phyloP scores from a whole-genome alignment of 2,797 vertebrate genomes.

The Buphagus erythrorhynchus region DNA sequence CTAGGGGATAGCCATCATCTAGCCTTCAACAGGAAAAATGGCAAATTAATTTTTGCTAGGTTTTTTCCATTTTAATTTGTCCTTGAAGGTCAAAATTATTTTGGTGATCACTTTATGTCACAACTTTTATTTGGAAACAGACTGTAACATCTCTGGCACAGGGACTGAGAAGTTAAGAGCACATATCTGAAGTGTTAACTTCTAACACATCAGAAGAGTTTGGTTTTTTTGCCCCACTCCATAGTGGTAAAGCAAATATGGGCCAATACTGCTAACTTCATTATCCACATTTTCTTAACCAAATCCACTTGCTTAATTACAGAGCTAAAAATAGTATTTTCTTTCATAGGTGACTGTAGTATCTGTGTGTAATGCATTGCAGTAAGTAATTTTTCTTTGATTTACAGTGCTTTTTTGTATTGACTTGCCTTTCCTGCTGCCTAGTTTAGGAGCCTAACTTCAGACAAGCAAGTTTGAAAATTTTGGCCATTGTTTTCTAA shows the following conservation, averaged over 20 bases:
- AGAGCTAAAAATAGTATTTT: background rate
- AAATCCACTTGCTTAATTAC: background rate
- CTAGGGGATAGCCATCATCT: background rate
- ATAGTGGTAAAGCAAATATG: background rate
- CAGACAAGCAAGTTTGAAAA: background rate
- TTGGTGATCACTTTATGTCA: constrained; percentile 35
- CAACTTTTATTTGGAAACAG: constrained; percentile 21
- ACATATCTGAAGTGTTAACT: background rate
- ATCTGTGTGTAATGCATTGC: background rate
- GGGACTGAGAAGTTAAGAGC: background rate
- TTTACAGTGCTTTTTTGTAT: background rate
- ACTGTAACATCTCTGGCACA: background rate
- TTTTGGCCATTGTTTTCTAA: background rate
- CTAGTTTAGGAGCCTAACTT: background rate
- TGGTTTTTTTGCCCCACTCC: background rate
- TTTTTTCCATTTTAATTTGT: constrained; percentile 19
- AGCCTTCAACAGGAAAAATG: background rate
- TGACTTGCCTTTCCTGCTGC: background rate
- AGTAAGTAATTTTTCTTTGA: background rate
- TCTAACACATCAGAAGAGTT: background rate
- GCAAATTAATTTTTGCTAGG: background rate
- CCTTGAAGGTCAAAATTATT: constrained; percentile 32
- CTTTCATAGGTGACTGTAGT: background rate
- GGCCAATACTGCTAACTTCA: background rate
- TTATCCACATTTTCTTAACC: background rate